Percentiles rank a stretch among this genome's conserved stretches.
phyloP scores from a whole-genome alignment of 2,113 vertebrate species.

The Phrynocephalus versicolor region DNA sequence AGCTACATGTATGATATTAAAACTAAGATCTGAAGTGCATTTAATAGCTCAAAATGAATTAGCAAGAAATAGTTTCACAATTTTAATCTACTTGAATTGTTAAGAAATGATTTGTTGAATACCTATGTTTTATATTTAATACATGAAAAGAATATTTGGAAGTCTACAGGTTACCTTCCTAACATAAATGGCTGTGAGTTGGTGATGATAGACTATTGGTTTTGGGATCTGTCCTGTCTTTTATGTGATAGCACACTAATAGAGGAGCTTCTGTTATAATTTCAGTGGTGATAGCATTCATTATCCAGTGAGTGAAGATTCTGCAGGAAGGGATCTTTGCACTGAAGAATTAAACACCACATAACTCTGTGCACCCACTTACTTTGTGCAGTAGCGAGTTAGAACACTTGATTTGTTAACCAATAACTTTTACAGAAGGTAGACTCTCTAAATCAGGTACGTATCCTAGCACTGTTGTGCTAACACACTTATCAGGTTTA shows the following conservation, averaged over 20 bases:
- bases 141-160: slow-evolving; percentile 49
- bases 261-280: slow-evolving; percentile 67
- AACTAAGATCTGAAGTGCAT: slow-evolving; percentile 64
- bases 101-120: slow-evolving; percentile 48
- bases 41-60: slow-evolving; percentile 63
- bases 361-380: slow-evolving; percentile 59
- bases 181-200: slow-evolving; percentile 68
- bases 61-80: slow-evolving; percentile 49
- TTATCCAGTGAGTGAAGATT: slow-evolving; percentile 73
- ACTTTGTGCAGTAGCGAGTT: slow-evolving; percentile 59
- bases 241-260: slow-evolving; percentile 63
- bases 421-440: slow-evolving; percentile 72
- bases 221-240: slow-evolving; percentile 64
- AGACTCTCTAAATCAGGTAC: slow-evolving; percentile 80
- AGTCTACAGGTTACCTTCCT: slow-evolving; percentile 65
- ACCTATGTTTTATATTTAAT: slow-evolving; percentile 68
- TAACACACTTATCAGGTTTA: slow-evolving; percentile 77
- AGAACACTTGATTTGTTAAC: slow-evolving; percentile 67
- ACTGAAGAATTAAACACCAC: slow-evolving; percentile 67
- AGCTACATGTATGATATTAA: slow-evolving; percentile 71
- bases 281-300: slow-evolving; percentile 71
- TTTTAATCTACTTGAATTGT: slow-evolving; percentile 65
- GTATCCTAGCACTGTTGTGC: slow-evolving; percentile 76
- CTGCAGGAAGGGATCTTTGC: slow-evolving; percentile 78
- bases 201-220: slow-evolving; percentile 61